Percentiles rank a stretch among this genome's conserved stretches.
Conservation (phyloP, 1,140 invertebrate genomes). For the Heliconius hermathena region DNA sequence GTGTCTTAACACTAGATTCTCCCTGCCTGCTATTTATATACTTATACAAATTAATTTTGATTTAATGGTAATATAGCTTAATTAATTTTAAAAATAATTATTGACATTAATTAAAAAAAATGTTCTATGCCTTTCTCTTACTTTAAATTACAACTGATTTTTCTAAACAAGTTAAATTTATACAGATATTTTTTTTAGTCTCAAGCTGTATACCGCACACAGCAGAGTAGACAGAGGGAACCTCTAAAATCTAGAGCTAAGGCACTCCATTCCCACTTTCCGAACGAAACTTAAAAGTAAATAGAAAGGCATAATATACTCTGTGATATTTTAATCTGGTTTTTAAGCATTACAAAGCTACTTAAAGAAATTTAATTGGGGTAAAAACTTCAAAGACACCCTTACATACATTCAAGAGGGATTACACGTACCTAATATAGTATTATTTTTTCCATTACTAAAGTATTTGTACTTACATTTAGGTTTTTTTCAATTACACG, state of each 20-base stretch:
- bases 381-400: slow-evolving; percentile 20
- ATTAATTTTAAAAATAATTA: background rate
- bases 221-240: background rate
- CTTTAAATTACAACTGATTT: too few relatives aligned
- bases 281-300: too few relatives aligned
- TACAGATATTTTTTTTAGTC: background rate
- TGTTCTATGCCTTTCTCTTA: too few relatives aligned
- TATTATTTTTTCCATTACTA: background rate
- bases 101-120: too few relatives aligned
- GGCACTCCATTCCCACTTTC: background rate
- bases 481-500: too few relatives aligned
- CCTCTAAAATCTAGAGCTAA: background rate
- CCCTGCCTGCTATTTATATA: too few relatives aligned
- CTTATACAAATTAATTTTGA: too few relatives aligned
- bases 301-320: too few relatives aligned
- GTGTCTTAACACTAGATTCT: too few relatives aligned
- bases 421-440: background rate
- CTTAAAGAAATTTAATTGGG: slow-evolving; percentile 19
- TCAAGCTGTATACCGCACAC: background rate
- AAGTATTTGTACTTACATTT: background rate
- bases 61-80: too few relatives aligned
- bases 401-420: slow-evolving; percentile 1
- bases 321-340: background rate
- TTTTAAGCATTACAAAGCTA: background rate
- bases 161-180: too few relatives aligned